phyloP scores from a whole-genome alignment of 1,140 invertebrate genomes.

The Subanguina moxae region DNA sequence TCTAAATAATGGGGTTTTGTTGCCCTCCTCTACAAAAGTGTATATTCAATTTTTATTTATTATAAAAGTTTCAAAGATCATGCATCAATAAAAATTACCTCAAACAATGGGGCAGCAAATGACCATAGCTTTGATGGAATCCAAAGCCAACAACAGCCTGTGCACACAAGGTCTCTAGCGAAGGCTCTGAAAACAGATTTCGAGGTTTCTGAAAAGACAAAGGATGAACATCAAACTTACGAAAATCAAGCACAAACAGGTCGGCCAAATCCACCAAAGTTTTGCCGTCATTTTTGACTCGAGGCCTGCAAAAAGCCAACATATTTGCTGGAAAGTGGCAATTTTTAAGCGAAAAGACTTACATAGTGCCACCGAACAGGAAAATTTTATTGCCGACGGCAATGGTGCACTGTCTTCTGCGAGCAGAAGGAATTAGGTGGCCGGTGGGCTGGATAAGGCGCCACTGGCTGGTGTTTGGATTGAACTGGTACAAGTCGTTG shows the following conservation, averaged over 20 bases:
- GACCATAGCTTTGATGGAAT: neutral
- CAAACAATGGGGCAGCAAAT: conserved; percentile 14
- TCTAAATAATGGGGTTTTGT: no score
- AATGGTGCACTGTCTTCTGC: conserved; percentile 75
- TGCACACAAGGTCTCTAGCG: conserved; percentile 20
- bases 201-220: neutral
- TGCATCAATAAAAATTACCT: neutral
- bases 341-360: neutral
- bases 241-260: conserved; percentile 38
- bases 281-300: conserved; percentile 14
- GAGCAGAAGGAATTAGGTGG: conserved; percentile 64
- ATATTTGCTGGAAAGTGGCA: neutral
- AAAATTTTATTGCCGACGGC: conserved; percentile 71
- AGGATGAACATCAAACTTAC: neutral
- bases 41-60: no score
- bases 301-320: conserved; percentile 17
- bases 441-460: conserved; percentile 41
- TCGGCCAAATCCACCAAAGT: conserved; percentile 36
- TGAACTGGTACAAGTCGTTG: conserved; percentile 74
- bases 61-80: no score
- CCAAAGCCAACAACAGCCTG: conserved; percentile 21
- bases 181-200: conserved; percentile 9
- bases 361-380: conserved; percentile 79
- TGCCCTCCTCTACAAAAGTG: no score
- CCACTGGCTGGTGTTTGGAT: conserved; percentile 57